Conservation (phyloP, 2,888 invertebrate species). For the Spisula solida region DNA sequence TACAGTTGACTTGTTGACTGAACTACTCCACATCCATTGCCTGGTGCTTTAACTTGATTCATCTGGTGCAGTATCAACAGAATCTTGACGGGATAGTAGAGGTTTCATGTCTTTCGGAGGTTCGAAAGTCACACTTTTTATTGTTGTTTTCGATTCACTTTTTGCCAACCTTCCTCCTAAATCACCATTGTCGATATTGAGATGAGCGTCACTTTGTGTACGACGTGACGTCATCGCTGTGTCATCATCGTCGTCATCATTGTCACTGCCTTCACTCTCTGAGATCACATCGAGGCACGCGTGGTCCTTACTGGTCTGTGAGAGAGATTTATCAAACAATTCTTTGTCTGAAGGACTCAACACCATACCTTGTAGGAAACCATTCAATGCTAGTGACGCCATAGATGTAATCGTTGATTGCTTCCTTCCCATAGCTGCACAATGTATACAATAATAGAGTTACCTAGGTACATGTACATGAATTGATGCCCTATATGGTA, state of each 20-base stretch:
- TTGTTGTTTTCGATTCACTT: neutral
- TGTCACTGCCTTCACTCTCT: neutral
- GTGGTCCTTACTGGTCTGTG: neutral
- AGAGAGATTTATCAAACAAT: slow-evolving; percentile 21
- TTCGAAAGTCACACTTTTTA: slow-evolving; percentile 26
- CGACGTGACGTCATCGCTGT: no score
- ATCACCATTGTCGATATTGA: neutral
- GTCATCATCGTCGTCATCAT: neutral
- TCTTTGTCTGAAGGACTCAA: slow-evolving; percentile 36
- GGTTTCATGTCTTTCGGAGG: slow-evolving; percentile 17
- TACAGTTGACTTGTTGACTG: no score
- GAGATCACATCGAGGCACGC: slow-evolving; percentile 1
- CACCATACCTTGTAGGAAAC: slow-evolving; percentile 54
- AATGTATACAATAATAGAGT: no score
- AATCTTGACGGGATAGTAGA: neutral
- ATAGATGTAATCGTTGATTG: slow-evolving; percentile 66
- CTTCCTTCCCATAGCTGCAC: slow-evolving; percentile 63
- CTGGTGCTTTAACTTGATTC: neutral
- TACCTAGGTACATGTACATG: no score
- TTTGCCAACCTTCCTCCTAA: neutral
- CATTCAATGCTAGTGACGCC: slow-evolving; percentile 62
- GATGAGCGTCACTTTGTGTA: neutral
- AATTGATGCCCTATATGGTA: no score
- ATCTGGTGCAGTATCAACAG: neutral
- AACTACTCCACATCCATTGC: no score